Evolutionary conservation across 2,113 vertebrate genomes (phyloP).

Genomic region (Cyanoderma ruficeps): DNA sequence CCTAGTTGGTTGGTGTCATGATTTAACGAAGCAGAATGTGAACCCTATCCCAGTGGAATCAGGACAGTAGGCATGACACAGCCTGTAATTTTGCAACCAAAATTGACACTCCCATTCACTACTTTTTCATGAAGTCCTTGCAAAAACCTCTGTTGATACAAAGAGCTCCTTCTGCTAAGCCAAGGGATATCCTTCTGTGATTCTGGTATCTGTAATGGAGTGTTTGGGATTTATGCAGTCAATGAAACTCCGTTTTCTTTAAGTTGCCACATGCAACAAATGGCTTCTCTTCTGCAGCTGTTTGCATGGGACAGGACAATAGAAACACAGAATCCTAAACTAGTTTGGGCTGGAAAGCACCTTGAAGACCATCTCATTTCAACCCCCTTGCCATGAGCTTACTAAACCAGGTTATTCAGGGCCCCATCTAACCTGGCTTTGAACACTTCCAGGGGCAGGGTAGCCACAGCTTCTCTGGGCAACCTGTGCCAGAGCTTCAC

Average conservation of each 20-base stretch:
- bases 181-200: background rate
- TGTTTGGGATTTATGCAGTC: background rate
- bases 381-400: background rate
- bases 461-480: background rate
- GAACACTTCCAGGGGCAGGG: background rate
- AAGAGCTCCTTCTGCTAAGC: background rate
- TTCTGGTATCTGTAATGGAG: rapidly evolving
- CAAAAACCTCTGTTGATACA: background rate
- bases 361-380: background rate
- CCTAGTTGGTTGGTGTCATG: background rate
- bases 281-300: background rate
- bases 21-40: background rate
- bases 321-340: background rate
- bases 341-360: background rate
- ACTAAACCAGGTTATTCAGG: background rate
- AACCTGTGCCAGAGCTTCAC: background rate
- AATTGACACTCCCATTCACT: background rate
- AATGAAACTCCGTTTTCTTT: background rate
- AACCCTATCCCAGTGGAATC: background rate
- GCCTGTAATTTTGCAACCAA: background rate
- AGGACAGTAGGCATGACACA: background rate
- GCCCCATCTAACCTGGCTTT: background rate
- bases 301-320: background rate
- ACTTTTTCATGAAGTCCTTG: background rate
- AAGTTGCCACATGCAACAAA: background rate